A percentile compares a stretch with the other conserved stretches of the same genome.
These are phyloP conservation scores for Palythoa heliodiscus DNA, from an alignment of 92 coral and sea anemone species.

Conservation along the genomic window DNA sequence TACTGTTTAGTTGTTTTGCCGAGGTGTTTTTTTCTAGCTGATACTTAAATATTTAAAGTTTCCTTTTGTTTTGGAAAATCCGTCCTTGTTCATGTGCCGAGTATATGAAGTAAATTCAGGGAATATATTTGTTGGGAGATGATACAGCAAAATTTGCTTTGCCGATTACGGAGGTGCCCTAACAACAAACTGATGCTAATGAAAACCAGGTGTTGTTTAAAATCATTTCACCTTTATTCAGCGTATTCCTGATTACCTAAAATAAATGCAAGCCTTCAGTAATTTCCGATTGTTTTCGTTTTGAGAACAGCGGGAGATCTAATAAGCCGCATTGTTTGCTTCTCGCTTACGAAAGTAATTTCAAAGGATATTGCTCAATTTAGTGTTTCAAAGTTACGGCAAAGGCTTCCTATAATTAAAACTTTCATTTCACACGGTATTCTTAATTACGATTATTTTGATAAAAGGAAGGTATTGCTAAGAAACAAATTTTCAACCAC, in stretches of 20 bases:
- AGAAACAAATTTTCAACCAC: background rate
- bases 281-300: conserved; percentile 26
- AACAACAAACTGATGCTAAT: background rate
- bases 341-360: conserved; percentile 11
- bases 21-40: background rate
- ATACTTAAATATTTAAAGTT: background rate
- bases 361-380: conserved; percentile 26
- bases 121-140: background rate
- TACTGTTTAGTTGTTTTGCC: background rate
- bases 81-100: background rate
- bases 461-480: conserved; percentile 4
- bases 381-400: conserved; percentile 1
- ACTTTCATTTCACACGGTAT: background rate
- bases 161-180: background rate
- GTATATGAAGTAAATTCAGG: background rate
- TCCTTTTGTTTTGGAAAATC: background rate
- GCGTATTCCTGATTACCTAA: background rate
- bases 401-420: background rate
- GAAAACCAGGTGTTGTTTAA: background rate
- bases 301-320: conserved; percentile 24
- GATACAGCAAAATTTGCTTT: background rate
- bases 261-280: background rate
- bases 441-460: conserved; percentile 4
- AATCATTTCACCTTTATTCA: background rate
- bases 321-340: conserved; percentile 13